phyloP scores from a whole-genome alignment of 2,888 invertebrate genomes.

The Boloria euphrosyne region DNA sequence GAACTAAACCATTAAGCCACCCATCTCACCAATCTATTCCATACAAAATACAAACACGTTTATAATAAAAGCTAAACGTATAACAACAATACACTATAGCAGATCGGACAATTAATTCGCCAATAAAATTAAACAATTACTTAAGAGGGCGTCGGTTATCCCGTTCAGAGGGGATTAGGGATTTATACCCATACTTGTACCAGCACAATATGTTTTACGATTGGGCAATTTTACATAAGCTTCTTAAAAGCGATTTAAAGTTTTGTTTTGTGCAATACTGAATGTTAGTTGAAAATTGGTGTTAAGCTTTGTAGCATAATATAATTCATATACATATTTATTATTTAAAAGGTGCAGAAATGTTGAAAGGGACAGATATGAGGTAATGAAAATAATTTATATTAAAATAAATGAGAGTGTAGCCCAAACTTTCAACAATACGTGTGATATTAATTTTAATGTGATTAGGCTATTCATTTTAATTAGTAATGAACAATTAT shows the following conservation, averaged over 20 bases:
- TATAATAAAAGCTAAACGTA: slow-evolving; percentile 8
- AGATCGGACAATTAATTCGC: slow-evolving; percentile 69
- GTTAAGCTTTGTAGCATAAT: not conserved
- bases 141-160: slow-evolving; percentile 51
- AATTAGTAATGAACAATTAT: too few relatives aligned
- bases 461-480: too few relatives aligned
- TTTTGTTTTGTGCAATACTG: not conserved
- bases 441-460: too few relatives aligned
- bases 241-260: slow-evolving; percentile 8
- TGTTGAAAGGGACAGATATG: too few relatives aligned
- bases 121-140: slow-evolving; percentile 73
- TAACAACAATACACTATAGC: slow-evolving; percentile 7
- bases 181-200: slow-evolving; percentile 29
- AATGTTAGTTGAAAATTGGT: slow-evolving; percentile 1
- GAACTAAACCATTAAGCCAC: not conserved
- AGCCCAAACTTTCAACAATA: too few relatives aligned
- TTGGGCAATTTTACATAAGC: slow-evolving; percentile 41
- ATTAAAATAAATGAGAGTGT: too few relatives aligned
- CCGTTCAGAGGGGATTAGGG: slow-evolving; percentile 52
- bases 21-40: not conserved
- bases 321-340: too few relatives aligned
- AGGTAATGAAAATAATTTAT: too few relatives aligned
- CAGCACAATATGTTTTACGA: slow-evolving; percentile 41
- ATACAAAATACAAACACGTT: slow-evolving; percentile 3
- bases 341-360: too few relatives aligned